phyloP scores from a whole-genome alignment of 2,797 vertebrate genomes.

The Austrolebias charrua region DNA sequence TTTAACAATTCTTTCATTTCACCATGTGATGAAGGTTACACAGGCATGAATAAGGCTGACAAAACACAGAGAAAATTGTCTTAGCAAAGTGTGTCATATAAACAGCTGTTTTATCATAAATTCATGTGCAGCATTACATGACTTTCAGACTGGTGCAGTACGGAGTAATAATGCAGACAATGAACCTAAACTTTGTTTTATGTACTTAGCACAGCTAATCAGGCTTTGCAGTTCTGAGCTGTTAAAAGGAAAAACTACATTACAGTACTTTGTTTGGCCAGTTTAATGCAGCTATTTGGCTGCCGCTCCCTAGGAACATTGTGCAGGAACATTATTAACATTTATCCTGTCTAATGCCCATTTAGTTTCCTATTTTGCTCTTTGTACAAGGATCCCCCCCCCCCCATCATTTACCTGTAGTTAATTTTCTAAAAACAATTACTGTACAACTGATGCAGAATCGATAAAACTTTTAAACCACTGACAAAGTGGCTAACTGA shows the following conservation, averaged over 20 bases:
- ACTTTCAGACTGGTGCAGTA: slow-evolving; percentile 17
- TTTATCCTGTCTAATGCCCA: slow-evolving; percentile 22
- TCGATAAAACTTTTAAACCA: neutral
- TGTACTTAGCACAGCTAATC: slow-evolving; percentile 44
- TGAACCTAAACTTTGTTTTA: slow-evolving; percentile 29
- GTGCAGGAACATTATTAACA: slow-evolving; percentile 31
- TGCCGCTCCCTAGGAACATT: slow-evolving; percentile 34
- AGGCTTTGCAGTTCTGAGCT: slow-evolving; percentile 33
- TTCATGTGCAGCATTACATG: slow-evolving; percentile 9
- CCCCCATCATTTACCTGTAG: neutral
- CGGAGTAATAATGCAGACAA: slow-evolving; percentile 46
- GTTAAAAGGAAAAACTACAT: slow-evolving; percentile 28
- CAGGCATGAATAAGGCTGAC: no score
- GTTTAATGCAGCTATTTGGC: slow-evolving; percentile 44
- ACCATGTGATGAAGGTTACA: neutral
- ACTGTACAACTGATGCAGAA: slow-evolving; percentile 5
- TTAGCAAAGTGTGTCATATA: neutral
- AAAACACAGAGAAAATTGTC: neutral
- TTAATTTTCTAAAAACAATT: slow-evolving; percentile 25
- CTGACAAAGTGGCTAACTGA: neutral
- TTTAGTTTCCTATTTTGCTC: neutral
- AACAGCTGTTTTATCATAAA: slow-evolving; percentile 25
- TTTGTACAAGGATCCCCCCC: slow-evolving; percentile 2
- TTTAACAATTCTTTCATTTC: slow-evolving; percentile 7
- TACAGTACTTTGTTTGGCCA: slow-evolving; percentile 40